phyloP scores from a whole-genome alignment of 2,888 invertebrate genomes.

The Mythimna albipuncta region DNA sequence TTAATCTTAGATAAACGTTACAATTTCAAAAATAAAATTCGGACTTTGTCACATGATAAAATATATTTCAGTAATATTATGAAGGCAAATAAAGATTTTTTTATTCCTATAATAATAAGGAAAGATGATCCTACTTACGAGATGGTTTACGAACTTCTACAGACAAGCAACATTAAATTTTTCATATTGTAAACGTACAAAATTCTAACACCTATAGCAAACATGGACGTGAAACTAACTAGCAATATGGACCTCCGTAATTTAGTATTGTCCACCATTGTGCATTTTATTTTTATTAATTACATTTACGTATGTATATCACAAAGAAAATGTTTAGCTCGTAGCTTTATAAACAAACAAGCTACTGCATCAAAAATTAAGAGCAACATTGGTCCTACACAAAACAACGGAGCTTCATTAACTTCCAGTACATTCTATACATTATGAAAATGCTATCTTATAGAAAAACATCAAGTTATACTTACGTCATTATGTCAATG shows the following conservation, averaged over 20 bases:
- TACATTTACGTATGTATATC: conserved; percentile 85
- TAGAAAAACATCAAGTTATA: conserved; percentile 82
- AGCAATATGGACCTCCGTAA: conserved; percentile 86
- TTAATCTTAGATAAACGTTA: background rate
- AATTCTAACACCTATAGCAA: conserved; percentile 81
- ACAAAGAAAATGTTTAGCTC: conserved; percentile 79
- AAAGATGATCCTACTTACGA: conserved; percentile 34
- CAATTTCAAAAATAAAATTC: conserved; percentile 34
- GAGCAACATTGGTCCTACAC: conserved; percentile 80
- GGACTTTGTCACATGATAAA: conserved; percentile 40
- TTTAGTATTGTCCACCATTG: conserved; percentile 89
- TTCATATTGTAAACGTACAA: conserved; percentile 80
- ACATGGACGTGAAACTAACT: conserved; percentile 85
- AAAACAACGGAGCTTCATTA: conserved; percentile 67
- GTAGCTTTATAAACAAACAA: conserved; percentile 72
- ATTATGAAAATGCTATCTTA: conserved; percentile 74
- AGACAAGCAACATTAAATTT: conserved; percentile 75
- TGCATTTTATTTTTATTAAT: conserved; percentile 79
- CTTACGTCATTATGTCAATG: conserved; percentile 70
- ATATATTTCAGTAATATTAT: conserved; percentile 17
- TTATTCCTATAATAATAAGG: conserved; percentile 7
- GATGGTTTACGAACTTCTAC: conserved; percentile 42
- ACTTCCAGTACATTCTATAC: conserved; percentile 61
- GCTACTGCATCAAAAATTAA: conserved; percentile 70
- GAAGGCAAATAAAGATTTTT: conserved; percentile 18